Percentiles rank a stretch among this genome's conserved stretches.
phyloP scores from a whole-genome alignment of 1,140 invertebrate genomes.

The Drosophila lacteicornis region DNA sequence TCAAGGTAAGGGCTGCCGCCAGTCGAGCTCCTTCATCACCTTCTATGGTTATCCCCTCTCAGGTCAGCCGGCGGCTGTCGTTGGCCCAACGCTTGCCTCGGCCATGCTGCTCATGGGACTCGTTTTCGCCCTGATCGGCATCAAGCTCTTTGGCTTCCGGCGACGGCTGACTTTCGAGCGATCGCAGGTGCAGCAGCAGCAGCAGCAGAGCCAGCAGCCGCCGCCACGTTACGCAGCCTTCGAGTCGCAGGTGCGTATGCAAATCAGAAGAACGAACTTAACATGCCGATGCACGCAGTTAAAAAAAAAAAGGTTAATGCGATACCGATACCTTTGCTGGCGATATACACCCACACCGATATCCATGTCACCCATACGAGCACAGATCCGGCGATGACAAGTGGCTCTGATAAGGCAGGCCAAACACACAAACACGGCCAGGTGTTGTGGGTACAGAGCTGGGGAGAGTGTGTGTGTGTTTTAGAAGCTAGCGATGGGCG shows the following conservation, averaged over 20 bases:
- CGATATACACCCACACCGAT: conserved; percentile 8
- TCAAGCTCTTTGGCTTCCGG: conserved; percentile 85
- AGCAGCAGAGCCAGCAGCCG: conserved; percentile 31
- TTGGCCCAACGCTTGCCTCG: conserved; percentile 50
- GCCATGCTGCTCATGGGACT: conserved; percentile 64
- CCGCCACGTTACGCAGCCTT: conserved; percentile 72
- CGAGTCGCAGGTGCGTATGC: conserved; percentile 67
- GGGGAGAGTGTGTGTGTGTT: conserved; percentile 19
- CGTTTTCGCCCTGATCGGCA: conserved; percentile 74
- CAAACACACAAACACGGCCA: conserved; percentile 34
- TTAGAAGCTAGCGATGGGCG: conserved; percentile 37
- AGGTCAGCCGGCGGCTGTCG: conserved; percentile 50
- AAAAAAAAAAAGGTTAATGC: conserved; percentile 54
- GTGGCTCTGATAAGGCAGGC: conserved; percentile 59
- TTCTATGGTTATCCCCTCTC: background rate
- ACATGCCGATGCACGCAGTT: conserved; percentile 44
- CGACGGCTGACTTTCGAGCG: conserved; percentile 77
- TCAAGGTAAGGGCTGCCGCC: conserved; percentile 57
- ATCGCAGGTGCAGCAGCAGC: conserved; percentile 32
- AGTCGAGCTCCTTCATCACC: background rate
- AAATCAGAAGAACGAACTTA: conserved; percentile 21
- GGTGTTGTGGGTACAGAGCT: conserved; percentile 29
- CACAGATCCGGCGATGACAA: conserved; percentile 29
- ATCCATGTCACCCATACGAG: conserved; percentile 5
- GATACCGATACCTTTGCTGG: conserved; percentile 40